Evolutionary conservation across 2,113 vertebrate species (phyloP).

Genomic region (Cardinalis cardinalis): DNA sequence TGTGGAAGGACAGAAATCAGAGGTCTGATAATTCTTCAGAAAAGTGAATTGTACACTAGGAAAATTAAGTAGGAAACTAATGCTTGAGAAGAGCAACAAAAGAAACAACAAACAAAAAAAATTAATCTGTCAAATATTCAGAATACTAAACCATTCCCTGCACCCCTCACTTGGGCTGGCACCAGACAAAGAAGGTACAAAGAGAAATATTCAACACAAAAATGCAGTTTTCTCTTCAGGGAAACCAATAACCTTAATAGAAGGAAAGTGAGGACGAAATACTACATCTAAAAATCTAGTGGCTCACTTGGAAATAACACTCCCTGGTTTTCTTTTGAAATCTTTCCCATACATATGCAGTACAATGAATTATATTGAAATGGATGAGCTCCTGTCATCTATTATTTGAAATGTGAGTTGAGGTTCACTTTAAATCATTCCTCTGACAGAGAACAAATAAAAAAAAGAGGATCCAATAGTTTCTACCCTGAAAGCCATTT

Average conservation of each 20-base stretch:
- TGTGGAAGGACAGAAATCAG: background rate
- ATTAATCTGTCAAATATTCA: background rate
- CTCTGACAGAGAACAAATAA: slow-evolving; percentile 16
- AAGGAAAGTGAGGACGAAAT: slow-evolving; percentile 3
- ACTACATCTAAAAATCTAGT: background rate
- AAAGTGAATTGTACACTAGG: background rate
- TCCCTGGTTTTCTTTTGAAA: slow-evolving; percentile 15
- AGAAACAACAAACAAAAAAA: background rate
- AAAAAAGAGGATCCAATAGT: background rate
- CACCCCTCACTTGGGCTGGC: background rate
- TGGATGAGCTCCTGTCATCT: slow-evolving; percentile 43
- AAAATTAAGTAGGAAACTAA: background rate
- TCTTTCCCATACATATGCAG: slow-evolving; percentile 35
- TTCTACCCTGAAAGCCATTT: slow-evolving; percentile 28
- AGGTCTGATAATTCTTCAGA: background rate
- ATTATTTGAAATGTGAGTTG: slow-evolving; percentile 51
- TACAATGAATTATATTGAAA: slow-evolving; percentile 33
- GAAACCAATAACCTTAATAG: background rate
- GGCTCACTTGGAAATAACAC: background rate
- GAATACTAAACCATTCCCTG: background rate
- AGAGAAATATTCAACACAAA: background rate
- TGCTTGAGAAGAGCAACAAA: background rate
- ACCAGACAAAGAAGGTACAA: background rate
- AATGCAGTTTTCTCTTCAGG: background rate
- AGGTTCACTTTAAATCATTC: slow-evolving; percentile 40